Evolutionary conservation across 2,888 invertebrate genomes (phyloP), one percentile per base, ranked within the genome.

Genomic region (Gymnocheta viridis): DNA sequence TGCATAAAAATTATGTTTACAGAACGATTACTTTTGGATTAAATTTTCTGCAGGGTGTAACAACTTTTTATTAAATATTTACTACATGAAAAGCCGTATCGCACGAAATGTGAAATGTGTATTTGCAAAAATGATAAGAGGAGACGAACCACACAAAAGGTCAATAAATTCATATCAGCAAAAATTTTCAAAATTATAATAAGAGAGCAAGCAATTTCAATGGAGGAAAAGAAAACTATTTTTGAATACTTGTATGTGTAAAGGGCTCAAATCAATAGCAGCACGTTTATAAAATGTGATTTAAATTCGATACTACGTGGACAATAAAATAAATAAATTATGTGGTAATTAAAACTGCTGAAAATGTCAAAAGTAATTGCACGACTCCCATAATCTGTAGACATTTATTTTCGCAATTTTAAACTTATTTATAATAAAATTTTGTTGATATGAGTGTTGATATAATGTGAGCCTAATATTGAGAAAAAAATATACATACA

Each of bases 101-200:
- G 12, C 24, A n/a, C 27, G 32, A 60, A 10, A 7, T 14, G 7
- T 38, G 29, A 29, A 14, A 54, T 54, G 49, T 74, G 32, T 44
- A n/a, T 54, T 22, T 47, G 44, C 29, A 38, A 77, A 49, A 9
- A 27, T 70, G 69, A 69, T 78, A 70, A 78, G 41, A 49, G 12
- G 2, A 14, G n/a, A 51, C 54, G 27, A 74, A 22, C 17, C 29
- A 22, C 12, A 14, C 32, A 69, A 69, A 41, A 69, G 67, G 56
- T 51, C 38, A 77, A 24, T 58, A 41, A 78, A 69, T 49, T 78
- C 49, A 78, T 69, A 69, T 78, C 77, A 78, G 49, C 69, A 78
- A 60, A 78, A 69, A 41, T 17, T n/a, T 17, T n/a, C 44, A 32
- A 27, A 62, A 62, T 27, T 54, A 22, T 29, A 62, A 22, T 38